Evolutionary conservation across 1,140 invertebrate species (phyloP), one percentile per base, ranked within the genome.

Genomic region (Micrasema longulum): DNA sequence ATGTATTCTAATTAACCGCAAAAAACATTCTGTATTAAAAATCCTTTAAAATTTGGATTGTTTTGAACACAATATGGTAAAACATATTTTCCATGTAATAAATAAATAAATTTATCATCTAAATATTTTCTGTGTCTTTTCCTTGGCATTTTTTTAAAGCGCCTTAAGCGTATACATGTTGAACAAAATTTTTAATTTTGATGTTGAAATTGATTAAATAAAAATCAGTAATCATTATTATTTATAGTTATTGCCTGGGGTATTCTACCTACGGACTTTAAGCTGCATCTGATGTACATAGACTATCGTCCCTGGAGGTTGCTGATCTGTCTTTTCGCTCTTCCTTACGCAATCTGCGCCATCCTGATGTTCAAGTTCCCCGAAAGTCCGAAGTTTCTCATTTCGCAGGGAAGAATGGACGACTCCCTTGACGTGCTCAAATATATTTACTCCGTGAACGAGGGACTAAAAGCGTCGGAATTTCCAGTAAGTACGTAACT

Each of bases 321-420:
- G 0, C 84, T 89, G n/a, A 72, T 90, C 0, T 78, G 87, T 1
- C 48, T 86, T 1, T 80, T 88, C n/a, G 82, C 83, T 0, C 14
- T 86, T 0, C 80, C 88, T 1, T 83, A 83, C 23, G 72, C 88
- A n/a, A 26, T 87, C 1, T 82, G 85, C 1, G 78, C 84, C 0
- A 2, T 85, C 0, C 81, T 87, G 12, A 77, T 89, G 1, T 80
- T 86, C 2, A 76, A 81, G n/a, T 82, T 88, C 35, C 88, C 89
- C 0, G 92, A 93, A 78, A 92, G 89, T 67, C 92, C 92, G 0
- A 91, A 91, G 77, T 93, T 89, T 78, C 79, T 90, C 26, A 77
- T 91, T 2, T 82, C 86, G 0, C 83, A 85, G 77, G 88, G 89
- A 71, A 81, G 83, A 62, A 76, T 79, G 5, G 78, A 86, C 0